Conservation (phyloP, 2,797 vertebrate genomes). For the Lithobates pipiens region DNA sequence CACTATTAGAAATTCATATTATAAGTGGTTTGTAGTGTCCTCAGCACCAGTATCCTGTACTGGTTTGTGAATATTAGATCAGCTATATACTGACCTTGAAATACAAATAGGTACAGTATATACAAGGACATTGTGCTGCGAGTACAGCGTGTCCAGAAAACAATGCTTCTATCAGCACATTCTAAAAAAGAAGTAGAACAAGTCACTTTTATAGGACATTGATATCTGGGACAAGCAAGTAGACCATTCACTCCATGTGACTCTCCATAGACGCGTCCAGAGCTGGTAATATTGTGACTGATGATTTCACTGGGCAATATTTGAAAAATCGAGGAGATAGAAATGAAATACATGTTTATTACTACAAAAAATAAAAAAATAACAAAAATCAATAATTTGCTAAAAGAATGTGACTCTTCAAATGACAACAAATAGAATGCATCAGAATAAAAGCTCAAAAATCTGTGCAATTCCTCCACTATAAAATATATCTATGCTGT, state of each 20-base stretch:
- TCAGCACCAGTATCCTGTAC: neutral
- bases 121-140: constrained; percentile 1
- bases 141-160: constrained; percentile 1
- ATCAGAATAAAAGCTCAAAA: no score
- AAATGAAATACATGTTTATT: neutral
- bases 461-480: no score
- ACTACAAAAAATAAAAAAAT: neutral
- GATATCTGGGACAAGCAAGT: neutral
- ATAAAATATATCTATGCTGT: no score
- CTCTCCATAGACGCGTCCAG: neutral
- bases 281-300: neutral
- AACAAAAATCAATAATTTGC: no score
- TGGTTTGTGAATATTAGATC: neutral
- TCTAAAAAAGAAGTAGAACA: constrained; percentile 27
- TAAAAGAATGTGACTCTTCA: no score
- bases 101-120: constrained; percentile 2
- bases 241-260: neutral
- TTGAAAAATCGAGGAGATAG: no score
- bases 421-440: no score
- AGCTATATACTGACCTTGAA: neutral
- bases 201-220: neutral
- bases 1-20: neutral
- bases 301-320: neutral
- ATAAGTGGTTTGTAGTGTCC: no score
- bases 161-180: constrained; percentile 20